These are phyloP conservation scores for Menidia menidia DNA, from an alignment of 2,797 vertebrate species.

Conservation along the genomic window DNA sequence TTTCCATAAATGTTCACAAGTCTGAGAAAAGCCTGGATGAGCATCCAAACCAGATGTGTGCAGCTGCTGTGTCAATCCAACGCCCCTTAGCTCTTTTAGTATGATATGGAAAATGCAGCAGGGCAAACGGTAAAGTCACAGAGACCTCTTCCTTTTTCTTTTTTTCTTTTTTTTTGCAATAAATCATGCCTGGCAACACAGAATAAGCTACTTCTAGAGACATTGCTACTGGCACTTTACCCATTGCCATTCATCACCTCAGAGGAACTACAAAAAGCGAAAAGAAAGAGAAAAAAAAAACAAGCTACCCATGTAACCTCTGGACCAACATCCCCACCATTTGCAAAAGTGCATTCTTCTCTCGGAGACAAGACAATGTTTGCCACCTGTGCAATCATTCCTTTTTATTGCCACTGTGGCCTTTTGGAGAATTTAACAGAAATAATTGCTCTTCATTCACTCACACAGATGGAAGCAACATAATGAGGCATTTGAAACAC, in stretches of 20 bases:
- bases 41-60: constrained; percentile 78
- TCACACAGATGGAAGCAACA: constrained; percentile 36
- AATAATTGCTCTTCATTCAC: constrained; percentile 67
- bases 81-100: constrained; percentile 71
- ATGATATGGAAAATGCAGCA: constrained; percentile 78
- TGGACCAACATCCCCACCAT: constrained; percentile 59
- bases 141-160: constrained; percentile 64
- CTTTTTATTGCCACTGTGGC: constrained; percentile 61
- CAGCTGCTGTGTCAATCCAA: constrained; percentile 77
- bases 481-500: constrained; percentile 43
- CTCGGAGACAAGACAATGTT: constrained; percentile 51
- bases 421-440: constrained; percentile 56
- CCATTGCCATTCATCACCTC: constrained; percentile 84
- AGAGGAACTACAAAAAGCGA: constrained; percentile 73
- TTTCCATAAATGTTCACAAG: constrained; percentile 49
- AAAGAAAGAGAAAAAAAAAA: constrained; percentile 49
- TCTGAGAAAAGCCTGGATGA: constrained; percentile 36
- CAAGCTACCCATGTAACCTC: constrained; percentile 58
- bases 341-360: constrained; percentile 65
- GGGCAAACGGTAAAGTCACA: constrained; percentile 83
- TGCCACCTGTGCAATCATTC: constrained; percentile 59
- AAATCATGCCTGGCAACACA: constrained; percentile 85
- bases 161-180: constrained; percentile 75
- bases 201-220: constrained; percentile 84
- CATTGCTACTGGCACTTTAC: constrained; percentile 81